These are phyloP conservation scores for Stomatorhinus ivindoensis DNA, from an alignment of 2,113 vertebrate genomes.

Conservation along the genomic window DNA sequence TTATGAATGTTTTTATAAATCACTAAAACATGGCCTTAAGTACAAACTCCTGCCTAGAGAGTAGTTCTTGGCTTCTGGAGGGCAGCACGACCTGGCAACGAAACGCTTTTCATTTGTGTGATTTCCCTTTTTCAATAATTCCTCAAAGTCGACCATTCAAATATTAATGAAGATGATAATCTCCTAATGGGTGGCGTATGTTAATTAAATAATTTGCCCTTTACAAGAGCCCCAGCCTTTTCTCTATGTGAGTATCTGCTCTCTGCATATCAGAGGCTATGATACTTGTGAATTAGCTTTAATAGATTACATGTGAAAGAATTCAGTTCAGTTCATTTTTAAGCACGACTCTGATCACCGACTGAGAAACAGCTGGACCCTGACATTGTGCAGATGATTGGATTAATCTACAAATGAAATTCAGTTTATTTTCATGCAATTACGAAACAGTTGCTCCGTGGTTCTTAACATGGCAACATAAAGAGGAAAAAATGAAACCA, in stretches of 20 bases:
- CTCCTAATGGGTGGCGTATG: constrained; percentile 11
- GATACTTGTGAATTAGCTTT: background rate
- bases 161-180: constrained; percentile 19
- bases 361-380: background rate
- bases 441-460: background rate
- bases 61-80: background rate
- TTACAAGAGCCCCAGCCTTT: background rate
- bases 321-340: background rate
- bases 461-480: background rate
- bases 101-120: background rate
- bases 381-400: background rate
- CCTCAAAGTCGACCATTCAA: background rate
- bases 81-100: background rate
- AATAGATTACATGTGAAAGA: background rate
- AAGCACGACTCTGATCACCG: background rate
- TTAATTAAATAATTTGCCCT: constrained; percentile 18
- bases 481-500: background rate
- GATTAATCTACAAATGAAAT: background rate
- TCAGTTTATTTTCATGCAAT: background rate
- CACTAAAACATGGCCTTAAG: no score
- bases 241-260: background rate
- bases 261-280: background rate
- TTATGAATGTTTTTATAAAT: no score
- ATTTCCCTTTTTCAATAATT: constrained; percentile 10
- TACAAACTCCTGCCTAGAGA: background rate